Percentiles rank a stretch among this genome's conserved stretches.
These are phyloP conservation scores for Podocnemis expansa DNA, from an alignment of 2,113 vertebrate species.

Conservation along the genomic window DNA sequence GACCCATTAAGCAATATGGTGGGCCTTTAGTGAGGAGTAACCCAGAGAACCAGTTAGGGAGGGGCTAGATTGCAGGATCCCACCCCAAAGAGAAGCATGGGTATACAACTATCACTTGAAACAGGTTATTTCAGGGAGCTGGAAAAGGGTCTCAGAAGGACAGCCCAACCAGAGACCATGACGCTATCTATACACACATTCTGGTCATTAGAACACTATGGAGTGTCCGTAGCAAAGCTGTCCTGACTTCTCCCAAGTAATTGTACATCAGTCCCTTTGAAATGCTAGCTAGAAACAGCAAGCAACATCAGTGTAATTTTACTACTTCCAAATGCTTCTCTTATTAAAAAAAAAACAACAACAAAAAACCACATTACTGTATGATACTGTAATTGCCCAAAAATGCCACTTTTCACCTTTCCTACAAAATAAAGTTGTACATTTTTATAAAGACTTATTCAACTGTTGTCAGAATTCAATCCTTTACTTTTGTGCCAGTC, in stretches of 20 bases:
- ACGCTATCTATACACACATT: not conserved
- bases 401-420: not conserved
- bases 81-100: not conserved
- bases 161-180: not conserved
- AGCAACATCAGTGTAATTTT: not conserved
- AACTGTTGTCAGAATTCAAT: not conserved
- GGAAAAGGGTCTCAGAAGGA: not conserved
- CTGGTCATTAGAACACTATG: not conserved
- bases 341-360: too few species aligned
- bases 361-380: too few species aligned
- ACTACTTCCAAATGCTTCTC: not conserved
- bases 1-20: not conserved
- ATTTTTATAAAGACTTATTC: not conserved
- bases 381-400: not conserved
- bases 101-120: not conserved
- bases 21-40: not conserved
- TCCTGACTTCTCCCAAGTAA: not conserved
- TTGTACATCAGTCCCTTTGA: not conserved
- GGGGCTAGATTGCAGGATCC: not conserved
- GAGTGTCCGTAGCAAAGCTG: fast-evolving
- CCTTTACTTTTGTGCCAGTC: not conserved
- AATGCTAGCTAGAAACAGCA: not conserved
- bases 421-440: not conserved
- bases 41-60: not conserved
- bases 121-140: not conserved